phyloP scores from a whole-genome alignment of 2,797 vertebrate genomes.

The Syngnathus acus region DNA sequence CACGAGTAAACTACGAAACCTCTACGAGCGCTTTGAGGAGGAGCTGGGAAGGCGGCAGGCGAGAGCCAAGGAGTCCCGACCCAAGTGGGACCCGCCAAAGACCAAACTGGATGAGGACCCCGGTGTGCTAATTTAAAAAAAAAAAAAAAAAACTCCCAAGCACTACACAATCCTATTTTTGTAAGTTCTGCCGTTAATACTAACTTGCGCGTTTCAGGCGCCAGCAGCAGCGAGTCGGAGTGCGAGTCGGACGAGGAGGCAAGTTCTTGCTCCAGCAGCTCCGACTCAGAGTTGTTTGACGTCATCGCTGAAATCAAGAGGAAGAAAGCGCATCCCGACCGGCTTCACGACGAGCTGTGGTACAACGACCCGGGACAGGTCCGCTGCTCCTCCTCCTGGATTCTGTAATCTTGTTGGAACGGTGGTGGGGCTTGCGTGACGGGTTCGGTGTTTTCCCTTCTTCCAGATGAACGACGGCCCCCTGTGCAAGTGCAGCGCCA shows the following conservation, averaged over 20 bases:
- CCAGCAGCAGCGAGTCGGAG: conserved; percentile 89
- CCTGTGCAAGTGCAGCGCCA: conserved; percentile 95
- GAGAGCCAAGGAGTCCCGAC: conserved; percentile 80
- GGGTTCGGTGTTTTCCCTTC: conserved; percentile 26
- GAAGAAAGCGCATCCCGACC: conserved; percentile 95
- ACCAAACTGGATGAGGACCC: conserved; percentile 92
- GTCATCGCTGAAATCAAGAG: conserved; percentile 98
- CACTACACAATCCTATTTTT: background rate
- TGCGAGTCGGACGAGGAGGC: conserved; percentile 85
- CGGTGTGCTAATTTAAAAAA: conserved; percentile 53
- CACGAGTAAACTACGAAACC: conserved; percentile 84
- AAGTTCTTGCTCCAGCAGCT: conserved; percentile 89
- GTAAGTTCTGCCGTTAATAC: background rate
- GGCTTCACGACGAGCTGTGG: conserved; percentile 96
- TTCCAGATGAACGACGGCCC: conserved; percentile 97
- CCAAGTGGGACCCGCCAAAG: conserved; percentile 91
- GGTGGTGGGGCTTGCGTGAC: background rate
- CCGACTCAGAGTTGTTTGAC: conserved; percentile 91
- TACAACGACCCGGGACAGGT: conserved; percentile 98
- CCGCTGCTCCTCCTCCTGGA: background rate
- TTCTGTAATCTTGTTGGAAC: background rate
- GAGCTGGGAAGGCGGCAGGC: conserved; percentile 85
- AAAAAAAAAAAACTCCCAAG: no score
- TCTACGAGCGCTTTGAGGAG: conserved; percentile 89
- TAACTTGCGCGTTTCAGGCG: conserved; percentile 35